Evolutionary conservation across 2,888 invertebrate species (phyloP).

Genomic region (Scaptodrosophila latifasciaeformis): DNA sequence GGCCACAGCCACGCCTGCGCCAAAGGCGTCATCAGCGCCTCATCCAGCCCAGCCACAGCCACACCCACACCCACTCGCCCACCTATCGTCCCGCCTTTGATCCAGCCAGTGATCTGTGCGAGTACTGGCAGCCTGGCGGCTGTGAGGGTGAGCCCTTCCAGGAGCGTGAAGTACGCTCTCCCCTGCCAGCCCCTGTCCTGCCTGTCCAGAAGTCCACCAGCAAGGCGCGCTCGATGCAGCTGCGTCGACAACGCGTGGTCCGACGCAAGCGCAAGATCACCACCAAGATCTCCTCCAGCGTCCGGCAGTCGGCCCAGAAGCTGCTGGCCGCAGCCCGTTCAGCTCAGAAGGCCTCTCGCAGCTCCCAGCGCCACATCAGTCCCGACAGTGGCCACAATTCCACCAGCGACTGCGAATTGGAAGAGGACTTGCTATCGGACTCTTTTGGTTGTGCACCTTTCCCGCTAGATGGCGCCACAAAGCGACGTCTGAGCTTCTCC

Average conservation of each 20-base stretch:
- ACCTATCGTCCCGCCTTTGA: slow-evolving; percentile 74
- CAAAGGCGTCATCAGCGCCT: slow-evolving; percentile 8
- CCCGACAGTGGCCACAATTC: slow-evolving; percentile 74
- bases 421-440: slow-evolving; percentile 20
- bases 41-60: slow-evolving; percentile 9
- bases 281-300: slow-evolving; percentile 39
- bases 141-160: slow-evolving; percentile 40
- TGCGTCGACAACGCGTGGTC: slow-evolving; percentile 70
- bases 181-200: slow-evolving; percentile 25
- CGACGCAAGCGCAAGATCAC: slow-evolving; percentile 68
- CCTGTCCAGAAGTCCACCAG: not conserved
- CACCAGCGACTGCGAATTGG: slow-evolving; percentile 51
- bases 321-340: slow-evolving; percentile 24
- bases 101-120: slow-evolving; percentile 74
- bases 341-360: slow-evolving; percentile 14
- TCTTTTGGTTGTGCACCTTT: slow-evolving; percentile 15
- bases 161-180: slow-evolving; percentile 71
- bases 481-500: slow-evolving; percentile 73
- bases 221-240: slow-evolving; percentile 43
- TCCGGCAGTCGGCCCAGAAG: slow-evolving; percentile 59
- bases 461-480: slow-evolving; percentile 58
- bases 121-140: slow-evolving; percentile 67
- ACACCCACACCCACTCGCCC: slow-evolving; percentile 56
- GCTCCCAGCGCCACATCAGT: slow-evolving; percentile 46
- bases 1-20: slow-evolving; percentile 10